Evolutionary conservation across 2,113 vertebrate genomes (phyloP), one percentile per base, ranked within the genome.

Genomic region (Aspidoscelis tigris): DNA sequence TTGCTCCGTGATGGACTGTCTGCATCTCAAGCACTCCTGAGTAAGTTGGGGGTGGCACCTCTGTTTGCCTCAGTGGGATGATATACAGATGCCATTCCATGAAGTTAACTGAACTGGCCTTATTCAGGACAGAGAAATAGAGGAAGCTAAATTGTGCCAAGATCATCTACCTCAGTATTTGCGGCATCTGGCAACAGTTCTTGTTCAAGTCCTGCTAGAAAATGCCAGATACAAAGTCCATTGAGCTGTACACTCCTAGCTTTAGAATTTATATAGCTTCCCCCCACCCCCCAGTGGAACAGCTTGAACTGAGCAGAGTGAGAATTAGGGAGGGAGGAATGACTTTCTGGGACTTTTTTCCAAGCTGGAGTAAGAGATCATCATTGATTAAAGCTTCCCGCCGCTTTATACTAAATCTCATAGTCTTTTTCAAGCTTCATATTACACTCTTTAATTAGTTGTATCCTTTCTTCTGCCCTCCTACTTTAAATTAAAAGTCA

Each of bases 401-500:
- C 16, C 83, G n/a, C 39, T 84, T 6, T 21, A 2, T 6, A 66
- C 75, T 68, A 79, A 33, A 43, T 83, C 66, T 3, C 4, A 43
- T 68, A 12, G 41, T 71, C 41, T 43, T 90, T 90, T 68, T 47
- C 55, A 88, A 20, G 81, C 64, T 83, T 85, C 76, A 9, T 86
- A 61, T 85, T 47, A 2, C 7, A 0, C 86, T 84, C 83, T 87
- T 88, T 93, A 92, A 87, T 92, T 91, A 93, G 64, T 79, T 88
- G 12, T 73, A 77, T 66, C 68, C 71, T 90, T 92, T 90, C 76
- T 93, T 33, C 91, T 91, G 71, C 16, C 82, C 24, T 87, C 91
- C 47, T 83, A 84, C 86, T 88, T 82, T 91, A 92, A 90, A 91
- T 92, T 92, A 91, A 91, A 92, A 92, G 78, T 90, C 82, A 84